These are phyloP conservation scores for Odontamblyopus rebecca DNA, from an alignment of 2,797 vertebrate genomes.

Conservation along the genomic window DNA sequence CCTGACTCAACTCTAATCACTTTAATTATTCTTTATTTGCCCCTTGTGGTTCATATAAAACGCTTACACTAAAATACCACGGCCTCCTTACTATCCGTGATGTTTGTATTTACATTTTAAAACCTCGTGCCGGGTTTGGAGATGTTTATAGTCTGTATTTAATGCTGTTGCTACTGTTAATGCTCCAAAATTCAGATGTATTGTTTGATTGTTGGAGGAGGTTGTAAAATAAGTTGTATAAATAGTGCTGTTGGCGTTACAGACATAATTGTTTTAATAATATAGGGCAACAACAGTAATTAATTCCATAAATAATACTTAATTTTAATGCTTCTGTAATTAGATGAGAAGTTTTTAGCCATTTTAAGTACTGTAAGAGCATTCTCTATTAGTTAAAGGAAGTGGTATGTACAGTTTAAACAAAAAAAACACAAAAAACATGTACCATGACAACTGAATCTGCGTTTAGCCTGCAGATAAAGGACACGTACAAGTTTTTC, in stretches of 20 bases:
- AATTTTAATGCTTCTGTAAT: not conserved
- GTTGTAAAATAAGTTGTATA: not conserved
- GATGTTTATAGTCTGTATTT: conserved; percentile 6
- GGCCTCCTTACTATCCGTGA: not conserved
- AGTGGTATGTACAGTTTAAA: no score
- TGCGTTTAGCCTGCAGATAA: no score
- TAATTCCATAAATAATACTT: not conserved
- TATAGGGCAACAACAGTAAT: not conserved
- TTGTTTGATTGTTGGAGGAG: not conserved
- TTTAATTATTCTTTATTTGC: conserved; percentile 3
- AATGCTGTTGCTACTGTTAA: not conserved
- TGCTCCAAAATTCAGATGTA: conserved; percentile 12
- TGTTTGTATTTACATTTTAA: not conserved
- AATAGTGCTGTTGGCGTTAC: not conserved
- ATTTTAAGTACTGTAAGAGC: no score
- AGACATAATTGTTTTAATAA: not conserved
- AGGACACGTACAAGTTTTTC: no score
- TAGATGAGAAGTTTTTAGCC: no score
- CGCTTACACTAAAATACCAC: not conserved
- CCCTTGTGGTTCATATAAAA: not conserved
- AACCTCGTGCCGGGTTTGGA: not conserved
- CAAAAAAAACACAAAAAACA: no score
- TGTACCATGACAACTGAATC: no score
- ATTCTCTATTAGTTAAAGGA: no score
- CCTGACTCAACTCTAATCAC: conserved; percentile 3